Base-by-base conservation (phyloP, 2,797 vertebrate species). In the Ctenosaura bakeri region DNA sequence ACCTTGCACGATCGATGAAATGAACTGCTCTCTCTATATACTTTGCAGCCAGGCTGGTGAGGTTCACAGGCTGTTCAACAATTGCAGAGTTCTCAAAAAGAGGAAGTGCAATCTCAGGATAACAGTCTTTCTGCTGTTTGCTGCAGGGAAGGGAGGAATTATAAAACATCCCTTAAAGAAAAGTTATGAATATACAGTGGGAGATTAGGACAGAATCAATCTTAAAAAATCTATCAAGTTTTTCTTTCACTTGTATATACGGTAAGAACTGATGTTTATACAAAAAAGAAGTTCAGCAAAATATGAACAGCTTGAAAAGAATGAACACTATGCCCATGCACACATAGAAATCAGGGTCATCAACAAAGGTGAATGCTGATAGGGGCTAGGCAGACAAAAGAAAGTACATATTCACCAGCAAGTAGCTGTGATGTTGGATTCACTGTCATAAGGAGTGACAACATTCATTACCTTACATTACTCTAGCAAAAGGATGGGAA, bases 51-150 rank as follows among this genome's bases (percentile, higher is more conserved):
- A 99, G 97, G 18, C 96, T 92, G 96, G 97, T 97, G 83, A 98
- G 97, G 94, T 98, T 94, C 56, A 99, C 97, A 0, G 99, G 99
- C 96, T 99, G 99, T 90, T 98, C 97, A 90, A 98, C 71, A 3
- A 99, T 98, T 56, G 89, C 94, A 92, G 95, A 13, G 90, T 99
- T 98, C 97, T 99, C 98, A 0, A 98, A 96, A 90, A 99, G 97
- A 93, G 99, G 99, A 90, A 99, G 98, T 38, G 98, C 98, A 64
- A 98, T 91, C 9, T 97, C 96, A 0, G 94, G 93, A 92, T 98
- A 98, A 91, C 98, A 99, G 88, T 95, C 96, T 85, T 94, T 95
- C 0, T 0, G 4, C 0, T 18, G 24, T 86, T 29, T 94, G 92
- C 91, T 38, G 35, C 8, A 3, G 24, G 76, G 9, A 32, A 10